A percentile compares a stretch with the other conserved stretches of the same genome.
Evolutionary conservation across 2,888 invertebrate species (phyloP).

Genomic region (Tiliacea aurago): DNA sequence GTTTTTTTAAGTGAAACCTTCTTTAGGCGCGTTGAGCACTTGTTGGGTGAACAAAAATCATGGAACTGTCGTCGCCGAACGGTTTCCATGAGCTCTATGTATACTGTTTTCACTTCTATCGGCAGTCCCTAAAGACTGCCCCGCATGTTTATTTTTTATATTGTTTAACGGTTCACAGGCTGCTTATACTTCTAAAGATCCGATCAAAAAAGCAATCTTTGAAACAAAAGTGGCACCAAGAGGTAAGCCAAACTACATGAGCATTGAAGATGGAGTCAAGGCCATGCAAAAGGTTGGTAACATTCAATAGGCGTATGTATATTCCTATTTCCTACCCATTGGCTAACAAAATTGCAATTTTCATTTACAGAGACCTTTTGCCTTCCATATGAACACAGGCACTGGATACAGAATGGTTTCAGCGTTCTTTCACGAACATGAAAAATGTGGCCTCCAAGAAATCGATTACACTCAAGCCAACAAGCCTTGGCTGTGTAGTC

Average conservation of each 20-base stretch:
- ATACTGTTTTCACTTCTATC: too few species aligned
- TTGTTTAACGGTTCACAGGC: slow-evolving; percentile 70
- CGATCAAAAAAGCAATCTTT: slow-evolving; percentile 90
- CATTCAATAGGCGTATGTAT: not conserved
- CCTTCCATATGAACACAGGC: slow-evolving; percentile 91
- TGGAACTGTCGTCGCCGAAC: too few species aligned
- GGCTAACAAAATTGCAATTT: not conserved
- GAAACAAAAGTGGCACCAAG: slow-evolving; percentile 91
- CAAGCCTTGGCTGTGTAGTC: slow-evolving; percentile 89
- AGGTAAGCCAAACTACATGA: slow-evolving; percentile 90
- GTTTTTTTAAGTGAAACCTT: too few species aligned
- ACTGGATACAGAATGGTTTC: slow-evolving; percentile 91
- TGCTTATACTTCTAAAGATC: slow-evolving; percentile 80
- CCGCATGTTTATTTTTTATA: too few species aligned
- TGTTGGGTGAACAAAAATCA: too few species aligned
- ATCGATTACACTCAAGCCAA: slow-evolving; percentile 89
- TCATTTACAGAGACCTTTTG: slow-evolving; percentile 88
- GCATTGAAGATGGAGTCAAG: slow-evolving; percentile 90
- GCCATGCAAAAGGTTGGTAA: slow-evolving; percentile 83
- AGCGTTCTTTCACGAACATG: slow-evolving; percentile 91
- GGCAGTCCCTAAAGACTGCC: too few species aligned
- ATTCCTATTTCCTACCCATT: not conserved
- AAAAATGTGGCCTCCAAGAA: slow-evolving; percentile 93
- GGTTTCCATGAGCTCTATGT: too few species aligned
- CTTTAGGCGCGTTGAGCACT: too few species aligned